These are phyloP conservation scores for Drosophila glabriapex DNA, from an alignment of 2,888 invertebrate genomes.

Conservation along the genomic window DNA sequence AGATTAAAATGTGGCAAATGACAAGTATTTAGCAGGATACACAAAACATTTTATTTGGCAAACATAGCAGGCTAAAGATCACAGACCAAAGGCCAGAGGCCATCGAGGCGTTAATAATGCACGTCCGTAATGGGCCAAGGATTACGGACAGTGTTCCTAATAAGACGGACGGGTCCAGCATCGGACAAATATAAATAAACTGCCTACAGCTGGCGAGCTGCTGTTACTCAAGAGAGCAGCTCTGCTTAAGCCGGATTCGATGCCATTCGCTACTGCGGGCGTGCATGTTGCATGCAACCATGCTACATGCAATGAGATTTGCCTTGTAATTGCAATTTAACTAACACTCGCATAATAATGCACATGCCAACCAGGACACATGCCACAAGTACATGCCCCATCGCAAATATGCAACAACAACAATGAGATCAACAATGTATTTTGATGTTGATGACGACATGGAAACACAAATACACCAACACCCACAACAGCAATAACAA, in stretches of 20 bases:
- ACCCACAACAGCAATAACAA: constrained; percentile 32
- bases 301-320: constrained; percentile 62
- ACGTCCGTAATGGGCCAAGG: constrained; percentile 65
- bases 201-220: constrained; percentile 48
- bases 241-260: constrained; percentile 34
- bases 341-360: constrained; percentile 74
- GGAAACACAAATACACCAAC: constrained; percentile 49
- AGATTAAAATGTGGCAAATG: constrained; percentile 44
- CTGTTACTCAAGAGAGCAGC: constrained; percentile 3
- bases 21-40: constrained; percentile 50
- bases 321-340: constrained; percentile 76
- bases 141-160: constrained; percentile 57
- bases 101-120: constrained; percentile 65
- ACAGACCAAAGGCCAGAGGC: background rate
- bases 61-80: background rate
- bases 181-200: constrained; percentile 59
- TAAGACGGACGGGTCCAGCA: constrained; percentile 44
- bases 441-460: constrained; percentile 46
- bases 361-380: constrained; percentile 40
- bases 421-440: constrained; percentile 8
- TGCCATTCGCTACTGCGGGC: background rate
- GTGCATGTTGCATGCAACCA: constrained; percentile 44
- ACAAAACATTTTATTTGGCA: constrained; percentile 19
- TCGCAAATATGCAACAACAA: constrained; percentile 47
- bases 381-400: constrained; percentile 50